phyloP scores from a whole-genome alignment of 2,797 vertebrate species.

The Sitta carolinensis region DNA sequence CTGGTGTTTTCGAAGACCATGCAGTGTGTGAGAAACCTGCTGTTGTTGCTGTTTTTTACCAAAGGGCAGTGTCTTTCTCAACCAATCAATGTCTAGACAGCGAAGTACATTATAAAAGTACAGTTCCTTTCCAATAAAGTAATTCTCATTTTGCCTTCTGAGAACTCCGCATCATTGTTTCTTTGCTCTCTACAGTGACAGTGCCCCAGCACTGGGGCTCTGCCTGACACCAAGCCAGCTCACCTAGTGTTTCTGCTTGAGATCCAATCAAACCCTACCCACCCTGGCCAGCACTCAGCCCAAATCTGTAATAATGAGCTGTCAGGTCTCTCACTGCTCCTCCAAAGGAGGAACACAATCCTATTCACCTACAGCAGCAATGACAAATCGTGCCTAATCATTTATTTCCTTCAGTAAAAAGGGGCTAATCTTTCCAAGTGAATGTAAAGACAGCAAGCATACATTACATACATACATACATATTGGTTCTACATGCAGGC shows the following conservation, averaged over 20 bases:
- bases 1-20: no score
- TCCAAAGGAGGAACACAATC: neutral
- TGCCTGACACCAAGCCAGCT: neutral
- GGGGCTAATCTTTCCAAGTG: neutral
- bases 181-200: no score
- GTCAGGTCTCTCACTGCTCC: neutral
- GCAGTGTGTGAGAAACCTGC: no score
- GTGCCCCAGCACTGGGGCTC: neutral
- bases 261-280: neutral
- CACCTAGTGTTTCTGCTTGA: neutral
- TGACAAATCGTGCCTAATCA: neutral
- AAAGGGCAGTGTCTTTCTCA: no score
- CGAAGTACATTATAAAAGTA: no score
- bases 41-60: no score
- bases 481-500: neutral
- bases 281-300: neutral
- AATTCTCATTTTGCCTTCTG: no score
- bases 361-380: neutral
- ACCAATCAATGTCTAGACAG: no score
- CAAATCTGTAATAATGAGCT: neutral
- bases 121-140: no score
- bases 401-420: neutral
- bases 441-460: neutral
- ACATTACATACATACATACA: neutral
- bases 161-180: no score